These are phyloP conservation scores for Nothura maculosa DNA, from an alignment of 2,797 vertebrate genomes.

Conservation along the genomic window DNA sequence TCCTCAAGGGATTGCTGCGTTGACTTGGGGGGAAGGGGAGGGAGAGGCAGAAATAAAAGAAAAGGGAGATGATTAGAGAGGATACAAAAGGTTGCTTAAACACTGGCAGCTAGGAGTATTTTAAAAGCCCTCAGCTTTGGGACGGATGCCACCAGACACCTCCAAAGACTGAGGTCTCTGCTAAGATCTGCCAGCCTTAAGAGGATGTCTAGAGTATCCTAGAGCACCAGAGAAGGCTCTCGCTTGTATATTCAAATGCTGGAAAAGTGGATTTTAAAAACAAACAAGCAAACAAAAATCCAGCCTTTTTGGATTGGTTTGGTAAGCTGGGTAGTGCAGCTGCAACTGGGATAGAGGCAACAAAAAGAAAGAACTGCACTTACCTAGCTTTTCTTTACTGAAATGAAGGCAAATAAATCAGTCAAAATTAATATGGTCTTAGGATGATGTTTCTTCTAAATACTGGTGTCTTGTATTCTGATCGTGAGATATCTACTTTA, in stretches of 20 bases:
- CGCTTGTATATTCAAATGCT: neutral
- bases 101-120: neutral
- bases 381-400: neutral
- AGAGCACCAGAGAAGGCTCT: neutral
- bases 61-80: neutral
- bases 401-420: neutral
- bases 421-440: neutral
- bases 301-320: neutral
- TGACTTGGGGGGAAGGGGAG: too few relatives aligned
- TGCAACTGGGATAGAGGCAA: neutral
- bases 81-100: neutral
- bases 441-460: neutral
- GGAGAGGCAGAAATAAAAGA: neutral
- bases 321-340: neutral
- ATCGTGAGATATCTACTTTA: neutral
- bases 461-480: neutral
- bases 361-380: neutral
- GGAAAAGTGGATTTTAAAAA: neutral
- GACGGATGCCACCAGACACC: neutral
- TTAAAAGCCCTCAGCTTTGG: neutral
- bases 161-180: neutral
- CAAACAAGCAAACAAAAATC: neutral
- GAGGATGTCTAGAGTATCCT: neutral
- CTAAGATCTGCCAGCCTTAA: neutral
- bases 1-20: neutral